Evolutionary conservation across 1,140 invertebrate genomes (phyloP).

Genomic region (Papilio polyxenes): DNA sequence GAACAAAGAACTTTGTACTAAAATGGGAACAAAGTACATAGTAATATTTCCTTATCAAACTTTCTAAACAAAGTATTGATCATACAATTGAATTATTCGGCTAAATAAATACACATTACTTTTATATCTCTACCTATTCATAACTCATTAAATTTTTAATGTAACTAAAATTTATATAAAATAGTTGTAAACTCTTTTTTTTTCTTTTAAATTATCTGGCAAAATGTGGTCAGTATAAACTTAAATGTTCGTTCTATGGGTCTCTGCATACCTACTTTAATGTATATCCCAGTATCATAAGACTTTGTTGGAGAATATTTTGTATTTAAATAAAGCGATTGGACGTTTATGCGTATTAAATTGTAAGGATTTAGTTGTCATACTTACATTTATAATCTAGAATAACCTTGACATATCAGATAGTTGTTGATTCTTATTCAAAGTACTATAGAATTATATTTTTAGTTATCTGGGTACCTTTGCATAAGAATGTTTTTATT

Average conservation of each 20-base stretch:
- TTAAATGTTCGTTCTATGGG: too few relatives aligned
- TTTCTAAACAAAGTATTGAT: neutral
- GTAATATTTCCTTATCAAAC: constrained; percentile 8
- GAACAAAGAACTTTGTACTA: constrained; percentile 13
- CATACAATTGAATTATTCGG: neutral
- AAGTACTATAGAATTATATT: neutral
- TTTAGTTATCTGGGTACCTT: neutral
- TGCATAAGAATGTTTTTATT: neutral
- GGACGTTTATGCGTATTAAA: neutral
- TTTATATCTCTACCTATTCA: too few relatives aligned
- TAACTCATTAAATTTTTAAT: too few relatives aligned
- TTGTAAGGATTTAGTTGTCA: neutral
- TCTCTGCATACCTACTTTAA: too few relatives aligned
- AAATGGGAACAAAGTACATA: neutral
- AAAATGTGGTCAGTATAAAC: too few relatives aligned
- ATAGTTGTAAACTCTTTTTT: too few relatives aligned
- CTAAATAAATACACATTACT: neutral
- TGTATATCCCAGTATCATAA: too few relatives aligned
- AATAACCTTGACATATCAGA: neutral
- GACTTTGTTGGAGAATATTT: too few relatives aligned
- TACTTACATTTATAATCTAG: constrained; percentile 13
- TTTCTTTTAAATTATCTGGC: too few relatives aligned
- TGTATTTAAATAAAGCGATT: neutral
- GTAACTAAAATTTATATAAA: too few relatives aligned
- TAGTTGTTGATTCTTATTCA: neutral